These are phyloP conservation scores for Molorchus minor DNA, from an alignment of 2,888 invertebrate species.

Conservation along the genomic window DNA sequence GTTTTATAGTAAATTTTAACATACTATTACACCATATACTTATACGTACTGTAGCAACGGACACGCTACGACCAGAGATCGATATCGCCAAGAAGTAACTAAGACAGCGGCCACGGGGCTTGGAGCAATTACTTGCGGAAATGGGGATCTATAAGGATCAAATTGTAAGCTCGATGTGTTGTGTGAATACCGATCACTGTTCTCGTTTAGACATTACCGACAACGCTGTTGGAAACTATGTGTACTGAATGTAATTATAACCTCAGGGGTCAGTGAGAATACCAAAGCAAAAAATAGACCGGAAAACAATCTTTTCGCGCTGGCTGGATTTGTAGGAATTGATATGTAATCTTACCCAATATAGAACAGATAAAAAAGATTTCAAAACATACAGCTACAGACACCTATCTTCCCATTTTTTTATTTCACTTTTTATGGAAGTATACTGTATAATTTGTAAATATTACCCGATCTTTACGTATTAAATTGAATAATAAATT, in stretches of 20 bases:
- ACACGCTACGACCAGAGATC: slow-evolving; percentile 46
- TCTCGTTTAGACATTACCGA: slow-evolving; percentile 33
- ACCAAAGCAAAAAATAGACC: background rate
- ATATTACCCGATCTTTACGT: too few relatives aligned
- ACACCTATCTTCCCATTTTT: too few relatives aligned
- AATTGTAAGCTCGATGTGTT: slow-evolving; percentile 57
- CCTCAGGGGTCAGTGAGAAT: background rate
- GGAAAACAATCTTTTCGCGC: slow-evolving; percentile 13
- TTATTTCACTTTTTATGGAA: background rate
- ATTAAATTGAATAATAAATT: too few relatives aligned
- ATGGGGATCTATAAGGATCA: slow-evolving; percentile 58
- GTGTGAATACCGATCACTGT: slow-evolving; percentile 55
- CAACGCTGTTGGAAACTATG: slow-evolving; percentile 31
- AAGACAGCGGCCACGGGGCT: slow-evolving; percentile 53
- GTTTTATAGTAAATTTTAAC: too few relatives aligned
- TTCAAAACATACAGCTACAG: too few relatives aligned
- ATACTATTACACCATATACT: too few relatives aligned
- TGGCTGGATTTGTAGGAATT: slow-evolving; percentile 14
- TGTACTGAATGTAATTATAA: slow-evolving; percentile 27
- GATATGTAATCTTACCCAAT: slow-evolving; percentile 14
- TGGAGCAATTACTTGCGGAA: slow-evolving; percentile 58
- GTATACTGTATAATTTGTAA: too few relatives aligned
- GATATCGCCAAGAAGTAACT: slow-evolving; percentile 55
- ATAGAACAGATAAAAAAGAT: too few relatives aligned
- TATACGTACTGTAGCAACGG: too few relatives aligned